These are phyloP conservation scores for Andrena chrysosceles DNA, from an alignment of 2,888 invertebrate species.

Conservation along the genomic window DNA sequence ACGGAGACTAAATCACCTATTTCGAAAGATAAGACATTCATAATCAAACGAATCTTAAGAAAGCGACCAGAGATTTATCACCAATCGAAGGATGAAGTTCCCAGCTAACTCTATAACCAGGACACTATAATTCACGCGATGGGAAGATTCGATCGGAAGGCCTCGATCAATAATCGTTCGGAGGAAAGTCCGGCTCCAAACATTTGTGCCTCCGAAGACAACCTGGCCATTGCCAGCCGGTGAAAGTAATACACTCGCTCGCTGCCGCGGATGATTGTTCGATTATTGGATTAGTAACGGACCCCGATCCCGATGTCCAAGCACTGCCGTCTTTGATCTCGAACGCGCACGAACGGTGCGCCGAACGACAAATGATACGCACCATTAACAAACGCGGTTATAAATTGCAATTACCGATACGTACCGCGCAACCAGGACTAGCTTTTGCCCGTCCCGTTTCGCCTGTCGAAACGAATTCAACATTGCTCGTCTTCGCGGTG, in stretches of 20 bases:
- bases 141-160: neutral
- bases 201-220: constrained; percentile 46
- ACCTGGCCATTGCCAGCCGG: constrained; percentile 18
- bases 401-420: constrained; percentile 78
- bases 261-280: constrained; percentile 47
- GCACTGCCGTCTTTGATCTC: constrained; percentile 66
- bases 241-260: constrained; percentile 51
- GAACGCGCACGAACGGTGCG: constrained; percentile 22
- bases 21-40: too few species aligned
- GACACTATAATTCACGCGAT: neutral
- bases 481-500: constrained; percentile 11
- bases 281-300: constrained; percentile 69
- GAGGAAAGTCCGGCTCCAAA: constrained; percentile 44
- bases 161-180: constrained; percentile 3
- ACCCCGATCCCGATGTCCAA: constrained; percentile 28
- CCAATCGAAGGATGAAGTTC: too few species aligned
- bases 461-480: constrained; percentile 50
- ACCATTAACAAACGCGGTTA: constrained; percentile 72
- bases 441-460: constrained; percentile 37
- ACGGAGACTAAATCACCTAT: too few species aligned
- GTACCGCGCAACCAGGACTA: constrained; percentile 23
- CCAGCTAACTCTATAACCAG: neutral
- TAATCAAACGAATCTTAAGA: too few species aligned
- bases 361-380: constrained; percentile 74
- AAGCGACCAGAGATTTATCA: too few species aligned